Evolutionary conservation across 2,113 vertebrate genomes (phyloP).

Genomic region (Aptenodytes patagonicus): DNA sequence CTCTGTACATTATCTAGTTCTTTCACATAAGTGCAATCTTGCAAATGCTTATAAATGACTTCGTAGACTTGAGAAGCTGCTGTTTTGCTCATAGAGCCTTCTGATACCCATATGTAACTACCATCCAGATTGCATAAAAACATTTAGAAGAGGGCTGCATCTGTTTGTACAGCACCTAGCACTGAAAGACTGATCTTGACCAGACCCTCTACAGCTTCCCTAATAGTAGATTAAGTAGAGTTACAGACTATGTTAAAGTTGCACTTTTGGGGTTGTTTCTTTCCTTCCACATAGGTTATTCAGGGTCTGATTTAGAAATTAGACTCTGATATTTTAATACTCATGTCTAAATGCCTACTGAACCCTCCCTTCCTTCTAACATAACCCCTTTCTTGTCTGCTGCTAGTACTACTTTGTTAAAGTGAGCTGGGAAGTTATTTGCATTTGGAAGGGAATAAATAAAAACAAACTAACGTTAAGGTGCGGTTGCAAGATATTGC

Average conservation of each 20-base stretch:
- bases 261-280: background rate
- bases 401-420: background rate
- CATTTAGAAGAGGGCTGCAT: background rate
- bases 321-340: background rate
- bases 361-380: background rate
- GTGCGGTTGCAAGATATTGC: background rate
- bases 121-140: background rate
- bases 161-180: background rate
- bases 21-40: background rate
- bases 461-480: slow-evolving; percentile 29
- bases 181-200: background rate
- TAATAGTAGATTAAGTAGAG: background rate
- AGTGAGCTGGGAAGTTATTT: background rate
- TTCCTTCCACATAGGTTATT: background rate
- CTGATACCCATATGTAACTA: accelerated
- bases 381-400: slow-evolving; percentile 26
- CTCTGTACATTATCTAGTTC: background rate
- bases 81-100: background rate
- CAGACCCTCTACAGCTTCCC: background rate
- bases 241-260: background rate
- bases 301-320: background rate
- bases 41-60: background rate
- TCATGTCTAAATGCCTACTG: background rate
- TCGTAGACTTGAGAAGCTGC: background rate
- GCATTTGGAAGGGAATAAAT: slow-evolving; percentile 24